Conservation (phyloP, 2,888 invertebrate species). For the Cryptus viduatorius region DNA sequence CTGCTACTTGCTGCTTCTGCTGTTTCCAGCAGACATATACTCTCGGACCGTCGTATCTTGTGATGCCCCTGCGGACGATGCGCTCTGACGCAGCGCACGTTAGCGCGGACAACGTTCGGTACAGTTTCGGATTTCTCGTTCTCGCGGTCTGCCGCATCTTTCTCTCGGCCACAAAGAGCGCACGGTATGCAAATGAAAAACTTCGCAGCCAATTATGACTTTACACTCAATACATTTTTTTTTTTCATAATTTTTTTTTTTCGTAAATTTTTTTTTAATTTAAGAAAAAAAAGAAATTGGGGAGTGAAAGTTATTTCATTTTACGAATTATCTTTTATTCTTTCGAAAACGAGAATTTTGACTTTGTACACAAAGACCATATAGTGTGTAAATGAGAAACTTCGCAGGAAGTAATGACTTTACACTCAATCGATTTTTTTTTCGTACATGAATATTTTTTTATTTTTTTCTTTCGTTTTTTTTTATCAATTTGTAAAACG, state of each 20-base stretch:
- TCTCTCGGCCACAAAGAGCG: not conserved
- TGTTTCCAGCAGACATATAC: constrained; percentile 27
- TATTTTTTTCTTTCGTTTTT: not conserved
- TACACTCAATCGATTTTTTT: not conserved
- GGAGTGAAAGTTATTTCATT: too few species aligned
- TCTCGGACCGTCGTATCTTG: constrained; percentile 40
- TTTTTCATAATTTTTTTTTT: not conserved
- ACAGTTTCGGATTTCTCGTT: constrained; percentile 66
- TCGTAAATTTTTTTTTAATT: too few species aligned
- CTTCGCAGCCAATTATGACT: too few species aligned
- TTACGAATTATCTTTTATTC: too few species aligned
- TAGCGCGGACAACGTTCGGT: constrained; percentile 51
- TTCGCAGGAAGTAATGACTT: not conserved
- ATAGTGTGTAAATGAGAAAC: not conserved
- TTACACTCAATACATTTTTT: too few species aligned
- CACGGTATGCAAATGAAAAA: too few species aligned
- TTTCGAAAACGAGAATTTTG: too few species aligned
- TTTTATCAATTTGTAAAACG: too few species aligned
- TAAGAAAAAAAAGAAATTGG: too few species aligned
- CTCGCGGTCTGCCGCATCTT: constrained; percentile 34
- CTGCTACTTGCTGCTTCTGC: constrained; percentile 56
- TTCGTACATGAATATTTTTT: not conserved
- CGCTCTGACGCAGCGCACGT: constrained; percentile 51
- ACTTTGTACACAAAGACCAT: too few species aligned
- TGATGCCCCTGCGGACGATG: constrained; percentile 47